A percentile compares a stretch with the other conserved stretches of the same genome.
phyloP scores from a whole-genome alignment of 1,140 invertebrate species.

The Teleopsis dalmanni region DNA sequence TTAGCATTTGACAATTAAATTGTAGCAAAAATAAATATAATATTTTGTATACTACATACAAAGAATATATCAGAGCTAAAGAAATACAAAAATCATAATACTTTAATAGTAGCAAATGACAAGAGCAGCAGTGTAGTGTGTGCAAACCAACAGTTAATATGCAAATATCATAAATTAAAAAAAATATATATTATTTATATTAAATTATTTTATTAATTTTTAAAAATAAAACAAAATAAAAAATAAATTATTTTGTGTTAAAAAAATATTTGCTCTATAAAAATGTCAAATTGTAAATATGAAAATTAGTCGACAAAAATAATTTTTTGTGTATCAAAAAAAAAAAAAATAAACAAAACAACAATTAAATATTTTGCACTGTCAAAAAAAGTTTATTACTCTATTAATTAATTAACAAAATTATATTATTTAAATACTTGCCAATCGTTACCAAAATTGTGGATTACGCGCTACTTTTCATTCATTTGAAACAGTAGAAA shows the following conservation, averaged over 20 bases:
- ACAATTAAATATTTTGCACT: neutral
- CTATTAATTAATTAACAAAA: too few species aligned
- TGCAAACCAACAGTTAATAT: too few species aligned
- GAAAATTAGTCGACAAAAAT: slow-evolving; percentile 5
- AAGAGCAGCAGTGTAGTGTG: neutral
- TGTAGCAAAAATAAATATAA: neutral
- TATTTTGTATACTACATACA: neutral
- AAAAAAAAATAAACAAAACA: neutral
- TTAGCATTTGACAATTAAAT: slow-evolving; percentile 22
- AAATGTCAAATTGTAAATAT: too few species aligned
- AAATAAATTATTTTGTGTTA: too few species aligned
- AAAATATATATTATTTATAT: slow-evolving; percentile 5
- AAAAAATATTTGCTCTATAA: too few species aligned
- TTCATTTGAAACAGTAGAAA: neutral
- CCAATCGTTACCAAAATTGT: neutral
- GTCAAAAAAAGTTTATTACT: too few species aligned
- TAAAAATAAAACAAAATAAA: neutral
- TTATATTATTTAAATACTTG: neutral
- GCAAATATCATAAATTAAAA: too few species aligned
- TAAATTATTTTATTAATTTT: slow-evolving; percentile 2
- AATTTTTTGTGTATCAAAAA: neutral
- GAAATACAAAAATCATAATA: neutral
- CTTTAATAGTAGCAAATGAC: neutral
- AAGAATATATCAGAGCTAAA: neutral
- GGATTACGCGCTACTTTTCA: slow-evolving; percentile 6